Base-by-base conservation (phyloP, 2,113 vertebrate genomes). In the Gnathonemus echidnorhynchus region DNA sequence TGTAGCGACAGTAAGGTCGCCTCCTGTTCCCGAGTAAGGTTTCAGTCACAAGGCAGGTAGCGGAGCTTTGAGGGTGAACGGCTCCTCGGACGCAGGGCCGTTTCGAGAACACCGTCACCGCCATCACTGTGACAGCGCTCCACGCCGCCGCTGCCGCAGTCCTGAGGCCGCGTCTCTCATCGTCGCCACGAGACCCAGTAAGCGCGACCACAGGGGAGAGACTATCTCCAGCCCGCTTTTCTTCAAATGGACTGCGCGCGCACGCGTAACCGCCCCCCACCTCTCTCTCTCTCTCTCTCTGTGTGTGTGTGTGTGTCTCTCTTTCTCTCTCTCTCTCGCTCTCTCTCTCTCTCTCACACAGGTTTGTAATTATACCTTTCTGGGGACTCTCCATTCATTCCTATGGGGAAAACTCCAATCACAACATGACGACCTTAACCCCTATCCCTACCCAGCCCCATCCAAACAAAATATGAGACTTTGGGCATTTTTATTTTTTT, bases 101-200 rank as follows among this genome's bases (percentile, higher is more conserved):
- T 58, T 88, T 62, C 31, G 35, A 13, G 17, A 31, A 62, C 53
- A 74, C 31, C 66, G 31, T 74, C 66, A 74, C 66, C 66, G 87
- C 87, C 35, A 58, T 88, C 80, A 62, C 56, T 88, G 35, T 58
- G 87, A 58, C 87, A 31, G 31, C 50, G 87, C 19, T 88, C 21
- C 35, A 19, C n/a, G 27, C 87, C 87, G 58, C 87, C 42, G 45
- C 39, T 88, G 87, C n/a, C 87, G 87, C 87, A 88, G 87, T 66
- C 87, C 21, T 35, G 87, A 66, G 87, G 45, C 58, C 39, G 87
- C 19, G 58, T 24, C 87, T n/a, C 17, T n/a, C 87, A 88, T 62
- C 87, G 35, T 39, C 31, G 74, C 35, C 74, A 13, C 74, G 35
- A 80, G 74, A 80, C 35, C 35, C 74, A 0, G 13, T n/a, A 39